Evolutionary conservation across 2,113 vertebrate species (phyloP).

Genomic region (Chlamydotis undulata): DNA sequence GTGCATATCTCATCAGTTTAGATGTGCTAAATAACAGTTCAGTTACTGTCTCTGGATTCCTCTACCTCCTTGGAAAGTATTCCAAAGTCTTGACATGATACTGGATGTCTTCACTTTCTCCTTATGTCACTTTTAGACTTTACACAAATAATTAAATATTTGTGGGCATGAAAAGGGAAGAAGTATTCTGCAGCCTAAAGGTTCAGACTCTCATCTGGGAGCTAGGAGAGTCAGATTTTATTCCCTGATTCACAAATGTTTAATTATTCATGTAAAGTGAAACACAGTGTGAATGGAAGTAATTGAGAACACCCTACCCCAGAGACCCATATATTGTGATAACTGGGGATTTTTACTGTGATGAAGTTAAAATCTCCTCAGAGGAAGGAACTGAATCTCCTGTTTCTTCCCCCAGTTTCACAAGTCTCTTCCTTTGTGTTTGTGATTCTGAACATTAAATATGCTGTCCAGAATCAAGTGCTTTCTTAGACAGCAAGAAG

Average conservation of each 20-base stretch:
- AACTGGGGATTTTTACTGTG: neutral
- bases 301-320: neutral
- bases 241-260: neutral
- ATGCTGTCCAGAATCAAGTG: neutral
- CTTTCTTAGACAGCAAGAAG: neutral
- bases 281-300: neutral
- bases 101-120: neutral
- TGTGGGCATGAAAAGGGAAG: neutral
- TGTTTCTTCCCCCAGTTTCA: neutral
- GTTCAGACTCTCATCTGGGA: rapidly evolving
- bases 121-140: neutral
- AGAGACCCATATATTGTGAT: neutral
- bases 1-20: neutral
- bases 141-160: neutral
- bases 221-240: neutral
- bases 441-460: neutral
- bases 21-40: neutral
- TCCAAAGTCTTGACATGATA: neutral
- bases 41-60: neutral
- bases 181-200: neutral
- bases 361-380: neutral
- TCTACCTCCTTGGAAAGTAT: neutral
- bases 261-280: neutral
- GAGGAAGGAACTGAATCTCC: neutral
- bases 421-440: neutral